Evolutionary conservation across 2,797 vertebrate genomes (phyloP).

Genomic region (Buceros bicornis): DNA sequence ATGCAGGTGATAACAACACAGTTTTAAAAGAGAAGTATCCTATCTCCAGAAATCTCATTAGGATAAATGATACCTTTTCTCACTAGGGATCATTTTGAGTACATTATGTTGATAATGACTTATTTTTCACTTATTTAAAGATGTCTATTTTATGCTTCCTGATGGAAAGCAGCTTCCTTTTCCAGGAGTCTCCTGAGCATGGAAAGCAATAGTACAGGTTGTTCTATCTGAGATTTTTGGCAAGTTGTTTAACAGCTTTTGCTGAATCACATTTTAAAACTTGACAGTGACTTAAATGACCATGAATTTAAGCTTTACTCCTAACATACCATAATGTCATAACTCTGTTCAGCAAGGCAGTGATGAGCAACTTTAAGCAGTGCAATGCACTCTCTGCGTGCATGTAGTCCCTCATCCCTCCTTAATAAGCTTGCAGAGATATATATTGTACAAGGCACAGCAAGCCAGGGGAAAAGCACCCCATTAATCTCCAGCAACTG

Average conservation of each 20-base stretch:
- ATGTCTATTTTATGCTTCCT: neutral
- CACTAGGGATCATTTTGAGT: neutral
- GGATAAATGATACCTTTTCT: slow-evolving; percentile 23
- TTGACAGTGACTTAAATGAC: slow-evolving; percentile 68
- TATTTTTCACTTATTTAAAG: slow-evolving; percentile 33
- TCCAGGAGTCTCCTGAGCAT: neutral
- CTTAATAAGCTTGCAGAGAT: slow-evolving; percentile 66
- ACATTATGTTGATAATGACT: slow-evolving; percentile 3
- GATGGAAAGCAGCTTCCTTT: neutral
- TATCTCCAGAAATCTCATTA: neutral
- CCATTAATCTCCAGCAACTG: slow-evolving; percentile 74
- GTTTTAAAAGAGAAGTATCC: slow-evolving; percentile 10
- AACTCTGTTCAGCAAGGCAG: slow-evolving; percentile 43
- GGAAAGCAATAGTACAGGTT: slow-evolving; percentile 18
- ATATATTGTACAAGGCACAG: slow-evolving; percentile 46
- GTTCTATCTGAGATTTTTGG: slow-evolving; percentile 43
- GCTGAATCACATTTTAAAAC: slow-evolving; percentile 58
- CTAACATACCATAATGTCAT: slow-evolving; percentile 27
- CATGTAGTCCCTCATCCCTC: slow-evolving; percentile 39
- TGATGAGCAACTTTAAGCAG: slow-evolving; percentile 56
- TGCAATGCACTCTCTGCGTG: neutral
- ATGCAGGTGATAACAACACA: neutral
- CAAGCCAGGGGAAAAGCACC: slow-evolving; percentile 49
- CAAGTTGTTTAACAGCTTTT: slow-evolving; percentile 53
- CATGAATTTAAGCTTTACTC: slow-evolving; percentile 62